Evolutionary conservation across 2,113 vertebrate species (phyloP).

Genomic region (Peromyscus californicus): DNA sequence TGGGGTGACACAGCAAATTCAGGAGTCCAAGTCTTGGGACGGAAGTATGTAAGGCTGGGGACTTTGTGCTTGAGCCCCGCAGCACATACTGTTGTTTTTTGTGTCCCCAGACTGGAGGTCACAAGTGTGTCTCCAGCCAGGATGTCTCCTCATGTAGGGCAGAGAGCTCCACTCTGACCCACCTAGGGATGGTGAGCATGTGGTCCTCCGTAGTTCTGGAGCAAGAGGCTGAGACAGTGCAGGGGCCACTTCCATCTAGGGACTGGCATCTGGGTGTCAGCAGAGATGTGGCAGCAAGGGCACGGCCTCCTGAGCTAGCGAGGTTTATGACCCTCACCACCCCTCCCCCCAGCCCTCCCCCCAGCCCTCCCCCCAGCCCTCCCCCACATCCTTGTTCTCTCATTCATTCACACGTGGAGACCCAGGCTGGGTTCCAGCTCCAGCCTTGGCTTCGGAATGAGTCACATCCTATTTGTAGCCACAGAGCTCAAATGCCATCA

Average conservation of each 20-base stretch:
- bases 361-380: not conserved
- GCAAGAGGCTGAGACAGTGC: not conserved
- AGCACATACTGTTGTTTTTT: not conserved
- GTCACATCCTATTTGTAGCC: constrained; percentile 15
- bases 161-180: not conserved
- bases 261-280: no score
- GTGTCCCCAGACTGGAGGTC: not conserved
- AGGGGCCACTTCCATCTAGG: not conserved
- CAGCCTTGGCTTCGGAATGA: not conserved
- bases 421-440: not conserved
- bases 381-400: not conserved
- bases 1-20: not conserved
- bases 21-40: not conserved
- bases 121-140: not conserved
- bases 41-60: not conserved
- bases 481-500: not conserved
- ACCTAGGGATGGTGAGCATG: rapidly evolving
- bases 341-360: no score
- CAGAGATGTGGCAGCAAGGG: not conserved
- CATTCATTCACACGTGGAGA: not conserved
- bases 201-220: no score
- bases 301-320: not conserved
- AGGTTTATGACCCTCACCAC: not conserved
- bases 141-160: not conserved
- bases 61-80: not conserved